Base-by-base conservation (phyloP, 1,140 invertebrate genomes). In the Idris sp. region DNA sequence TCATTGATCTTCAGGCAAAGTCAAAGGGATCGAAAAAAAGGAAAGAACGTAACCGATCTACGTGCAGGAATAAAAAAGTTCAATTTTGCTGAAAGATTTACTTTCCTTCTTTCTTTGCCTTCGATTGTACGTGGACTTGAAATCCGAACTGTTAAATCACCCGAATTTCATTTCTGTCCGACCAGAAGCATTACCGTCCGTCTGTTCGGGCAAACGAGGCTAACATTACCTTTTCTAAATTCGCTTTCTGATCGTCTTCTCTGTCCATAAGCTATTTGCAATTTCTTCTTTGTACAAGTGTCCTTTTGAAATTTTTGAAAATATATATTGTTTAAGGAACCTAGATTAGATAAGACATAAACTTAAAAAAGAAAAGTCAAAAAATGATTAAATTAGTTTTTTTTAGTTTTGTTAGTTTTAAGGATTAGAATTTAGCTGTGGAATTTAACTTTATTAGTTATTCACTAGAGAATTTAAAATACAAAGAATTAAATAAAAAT, bases 91-190 rank as follows among this genome's bases (percentile, higher is more conserved):
- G 46, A 7, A 73, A 75, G 76, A 82, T 82, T 82, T 80, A 81
- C 74, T 44, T 72, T 56, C 35, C 31, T 59, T 64, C 59, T 56
- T 74, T 73, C 64, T 69, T 68, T 59, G 30, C 64, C 64, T 53
- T 58, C 75, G 56, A 79, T 77, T 80, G 74, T 76, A 77, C 75
- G 73, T 77, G 78, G 75, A 73, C 64, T 65, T 46, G 69, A 77
- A 72, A 77, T 72, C 79, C 81, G 56, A 83, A 83, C 81, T 74
- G 79, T 82, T 83, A 83, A 83, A 84, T 83, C 83, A 82, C 79
- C 73, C 78, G 78, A 84, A 84, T 84, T 85, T 85, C 82, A 85
- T 83, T 84, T 85, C 81, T 83, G 79, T 82, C 78, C 72, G 58
- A 69, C 43, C 74, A 64, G 51, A n/a, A 59, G 77, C 78, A 83